Evolutionary conservation across 2,797 vertebrate genomes (phyloP).

Genomic region (Takifugu rubripes): DNA sequence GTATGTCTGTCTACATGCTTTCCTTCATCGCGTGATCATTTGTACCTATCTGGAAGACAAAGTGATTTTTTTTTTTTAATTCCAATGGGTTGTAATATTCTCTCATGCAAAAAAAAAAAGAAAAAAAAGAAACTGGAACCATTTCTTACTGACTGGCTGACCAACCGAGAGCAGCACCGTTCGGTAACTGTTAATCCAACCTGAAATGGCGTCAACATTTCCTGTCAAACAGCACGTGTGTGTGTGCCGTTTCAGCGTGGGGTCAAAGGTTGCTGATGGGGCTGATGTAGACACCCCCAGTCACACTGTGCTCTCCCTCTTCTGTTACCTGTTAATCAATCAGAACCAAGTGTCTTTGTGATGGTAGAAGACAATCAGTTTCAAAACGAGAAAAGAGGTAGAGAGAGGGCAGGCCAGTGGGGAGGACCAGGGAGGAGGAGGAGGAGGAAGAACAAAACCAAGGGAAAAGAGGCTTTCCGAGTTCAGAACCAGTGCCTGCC

Average conservation of each 20-base stretch:
- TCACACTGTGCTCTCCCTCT: constrained; percentile 83
- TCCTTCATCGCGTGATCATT: constrained; percentile 70
- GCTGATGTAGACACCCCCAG: constrained; percentile 73
- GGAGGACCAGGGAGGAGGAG: constrained; percentile 63
- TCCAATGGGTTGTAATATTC: constrained; percentile 77
- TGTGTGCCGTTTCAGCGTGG: constrained; percentile 52
- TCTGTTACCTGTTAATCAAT: constrained; percentile 84
- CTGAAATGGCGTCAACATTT: constrained; percentile 62
- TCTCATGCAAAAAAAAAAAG: constrained; percentile 59
- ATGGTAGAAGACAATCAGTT: constrained; percentile 87
- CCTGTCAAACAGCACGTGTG: constrained; percentile 73
- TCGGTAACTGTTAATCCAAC: constrained; percentile 55
- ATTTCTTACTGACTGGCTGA: constrained; percentile 69
- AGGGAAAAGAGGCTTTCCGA: constrained; percentile 75
- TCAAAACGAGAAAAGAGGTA: constrained; percentile 79
- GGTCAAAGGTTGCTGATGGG: constrained; percentile 53
- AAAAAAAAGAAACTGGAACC: constrained; percentile 30
- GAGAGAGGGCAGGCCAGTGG: constrained; percentile 75
- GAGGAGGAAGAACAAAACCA: constrained; percentile 51
- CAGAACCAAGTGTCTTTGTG: constrained; percentile 86
- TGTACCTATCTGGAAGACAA: constrained; percentile 68
- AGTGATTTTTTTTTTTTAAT: constrained; percentile 55
- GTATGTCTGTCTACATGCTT: constrained; percentile 67
- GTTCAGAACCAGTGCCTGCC: constrained; percentile 45
- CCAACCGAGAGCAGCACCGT: constrained; percentile 58